Evolutionary conservation across 2,113 vertebrate genomes (phyloP).

Genomic region (Daphoenositta chrysoptera): DNA sequence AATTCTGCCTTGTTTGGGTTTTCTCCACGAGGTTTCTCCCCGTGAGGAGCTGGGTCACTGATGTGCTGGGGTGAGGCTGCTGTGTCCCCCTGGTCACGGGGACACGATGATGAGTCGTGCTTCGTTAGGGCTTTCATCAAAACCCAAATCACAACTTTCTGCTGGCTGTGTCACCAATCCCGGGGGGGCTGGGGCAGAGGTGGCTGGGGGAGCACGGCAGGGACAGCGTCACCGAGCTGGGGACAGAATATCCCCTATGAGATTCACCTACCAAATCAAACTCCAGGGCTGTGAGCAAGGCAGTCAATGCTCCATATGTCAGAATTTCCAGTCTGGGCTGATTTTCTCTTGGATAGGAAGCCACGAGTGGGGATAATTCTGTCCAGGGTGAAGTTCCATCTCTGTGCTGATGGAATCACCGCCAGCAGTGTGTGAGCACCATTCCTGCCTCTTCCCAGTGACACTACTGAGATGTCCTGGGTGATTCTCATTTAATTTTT

Average conservation of each 20-base stretch:
- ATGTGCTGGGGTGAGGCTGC: background rate
- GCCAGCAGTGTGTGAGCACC: background rate
- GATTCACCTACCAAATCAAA: background rate
- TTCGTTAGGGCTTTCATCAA: background rate
- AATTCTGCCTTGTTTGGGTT: background rate
- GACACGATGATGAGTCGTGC: background rate
- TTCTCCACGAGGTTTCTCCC: background rate
- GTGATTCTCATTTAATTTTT: background rate
- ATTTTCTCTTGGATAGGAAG: background rate
- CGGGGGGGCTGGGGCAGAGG: background rate
- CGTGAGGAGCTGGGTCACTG: background rate
- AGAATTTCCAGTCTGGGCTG: background rate
- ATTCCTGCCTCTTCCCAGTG: background rate
- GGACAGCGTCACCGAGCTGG: background rate
- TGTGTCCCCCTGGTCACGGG: background rate
- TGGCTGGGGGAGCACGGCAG: background rate
- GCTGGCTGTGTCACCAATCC: background rate
- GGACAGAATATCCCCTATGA: background rate
- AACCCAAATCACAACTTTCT: background rate
- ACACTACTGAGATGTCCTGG: background rate
- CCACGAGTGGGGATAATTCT: background rate
- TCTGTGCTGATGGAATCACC: background rate
- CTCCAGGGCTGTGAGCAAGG: background rate
- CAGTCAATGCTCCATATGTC: background rate
- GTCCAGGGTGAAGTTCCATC: background rate